These are phyloP conservation scores for Pyrochroa serraticornis DNA, from an alignment of 2,888 invertebrate genomes.

Conservation along the genomic window DNA sequence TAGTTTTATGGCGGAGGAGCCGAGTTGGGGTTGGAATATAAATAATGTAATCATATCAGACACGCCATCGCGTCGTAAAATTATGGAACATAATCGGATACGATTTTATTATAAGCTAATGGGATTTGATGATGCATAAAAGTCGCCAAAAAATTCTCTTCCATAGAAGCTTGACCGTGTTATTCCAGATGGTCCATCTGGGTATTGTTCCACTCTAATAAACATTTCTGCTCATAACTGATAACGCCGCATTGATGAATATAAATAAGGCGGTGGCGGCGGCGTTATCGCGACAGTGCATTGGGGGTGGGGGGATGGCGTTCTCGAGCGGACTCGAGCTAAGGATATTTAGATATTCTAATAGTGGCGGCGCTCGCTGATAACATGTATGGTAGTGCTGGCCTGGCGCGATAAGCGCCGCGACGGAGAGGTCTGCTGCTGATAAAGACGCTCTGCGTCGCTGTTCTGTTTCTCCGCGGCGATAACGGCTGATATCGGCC, in stretches of 20 bases:
- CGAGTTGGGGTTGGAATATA: slow-evolving; percentile 1
- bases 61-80: slow-evolving; percentile 21
- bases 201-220: slow-evolving; percentile 44
- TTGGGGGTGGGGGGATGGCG: slow-evolving; percentile 43
- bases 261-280: slow-evolving; percentile 56
- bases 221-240: slow-evolving; percentile 58
- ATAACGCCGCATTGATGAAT: slow-evolving; percentile 59
- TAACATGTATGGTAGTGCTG: slow-evolving; percentile 58
- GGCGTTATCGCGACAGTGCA: slow-evolving; percentile 55
- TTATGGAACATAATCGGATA: slow-evolving; percentile 22
- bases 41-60: slow-evolving; percentile 25
- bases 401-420: slow-evolving; percentile 56
- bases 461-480: slow-evolving; percentile 52
- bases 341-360: slow-evolving; percentile 60
- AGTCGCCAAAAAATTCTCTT: not conserved
- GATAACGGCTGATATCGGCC: slow-evolving; percentile 52
- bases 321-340: slow-evolving; percentile 49
- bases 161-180: too few relatives aligned
- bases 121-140: slow-evolving; percentile 1
- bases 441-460: slow-evolving; percentile 58
- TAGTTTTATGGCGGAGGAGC: not conserved
- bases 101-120: slow-evolving; percentile 3
- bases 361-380: slow-evolving; percentile 58
- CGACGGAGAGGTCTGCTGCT: slow-evolving; percentile 54
- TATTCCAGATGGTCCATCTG: not conserved